phyloP scores from a whole-genome alignment of 2,888 invertebrate species.

The Xylocampa areola region DNA sequence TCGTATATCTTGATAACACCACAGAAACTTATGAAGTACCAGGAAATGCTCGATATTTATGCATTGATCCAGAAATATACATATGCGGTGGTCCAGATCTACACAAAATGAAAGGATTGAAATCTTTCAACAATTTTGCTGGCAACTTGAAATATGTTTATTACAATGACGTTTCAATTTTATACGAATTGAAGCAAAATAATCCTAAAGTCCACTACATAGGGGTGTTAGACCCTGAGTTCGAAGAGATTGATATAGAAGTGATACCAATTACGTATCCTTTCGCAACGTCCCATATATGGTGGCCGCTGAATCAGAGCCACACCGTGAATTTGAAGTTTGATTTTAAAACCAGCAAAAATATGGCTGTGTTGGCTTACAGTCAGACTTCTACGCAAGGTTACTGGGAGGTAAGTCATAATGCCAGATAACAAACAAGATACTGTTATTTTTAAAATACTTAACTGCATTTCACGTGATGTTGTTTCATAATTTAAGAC shows the following conservation, averaged over 20 bases:
- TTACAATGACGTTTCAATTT: conserved; percentile 97
- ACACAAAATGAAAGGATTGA: conserved; percentile 94
- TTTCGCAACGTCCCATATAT: conserved; percentile 96
- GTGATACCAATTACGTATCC: conserved; percentile 97
- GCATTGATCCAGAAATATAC: conserved; percentile 98
- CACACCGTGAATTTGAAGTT: conserved; percentile 94
- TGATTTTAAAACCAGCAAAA: conserved; percentile 96
- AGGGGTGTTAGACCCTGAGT: conserved; percentile 94
- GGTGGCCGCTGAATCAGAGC: conserved; percentile 95
- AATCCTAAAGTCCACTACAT: conserved; percentile 96
- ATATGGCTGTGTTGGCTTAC: conserved; percentile 95
- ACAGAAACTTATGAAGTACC: conserved; percentile 92
- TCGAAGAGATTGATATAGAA: conserved; percentile 95
- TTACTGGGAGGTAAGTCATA: conserved; percentile 94
- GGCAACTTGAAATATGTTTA: conserved; percentile 97
- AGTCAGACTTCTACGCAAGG: conserved; percentile 94
- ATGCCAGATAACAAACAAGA: conserved; percentile 26
- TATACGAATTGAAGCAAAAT: conserved; percentile 95
- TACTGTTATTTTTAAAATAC: conserved; percentile 33
- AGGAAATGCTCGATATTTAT: conserved; percentile 91
- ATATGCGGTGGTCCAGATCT: conserved; percentile 96
- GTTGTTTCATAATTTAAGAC: conserved; percentile 2
- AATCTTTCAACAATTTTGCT: conserved; percentile 95
- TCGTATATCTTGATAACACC: conserved; percentile 94
- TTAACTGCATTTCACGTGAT: conserved; percentile 12